These are phyloP conservation scores for Yponomeuta evonymella DNA, from an alignment of 2,888 invertebrate species.

Conservation along the genomic window DNA sequence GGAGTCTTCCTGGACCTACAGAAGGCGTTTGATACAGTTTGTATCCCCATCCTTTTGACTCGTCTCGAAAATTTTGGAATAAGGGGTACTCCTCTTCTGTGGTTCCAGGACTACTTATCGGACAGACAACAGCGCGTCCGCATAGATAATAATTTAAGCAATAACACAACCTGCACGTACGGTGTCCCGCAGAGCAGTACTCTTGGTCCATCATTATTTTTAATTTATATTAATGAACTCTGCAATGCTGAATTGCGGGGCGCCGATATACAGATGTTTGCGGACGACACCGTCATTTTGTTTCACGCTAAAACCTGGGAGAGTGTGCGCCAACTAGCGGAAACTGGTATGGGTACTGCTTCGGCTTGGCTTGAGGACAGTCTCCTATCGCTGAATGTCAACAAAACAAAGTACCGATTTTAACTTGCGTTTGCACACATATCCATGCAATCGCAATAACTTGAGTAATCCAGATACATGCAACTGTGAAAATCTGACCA, in stretches of 20 bases:
- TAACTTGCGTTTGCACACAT: not conserved
- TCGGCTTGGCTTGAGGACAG: constrained; percentile 11
- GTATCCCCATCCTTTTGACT: constrained; percentile 1
- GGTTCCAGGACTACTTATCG: constrained; percentile 1
- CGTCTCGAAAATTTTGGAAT: constrained; percentile 3
- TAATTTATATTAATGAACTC: constrained; percentile 18
- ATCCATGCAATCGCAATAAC: not conserved
- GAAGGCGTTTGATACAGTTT: constrained; percentile 13
- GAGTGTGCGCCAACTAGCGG: not conserved
- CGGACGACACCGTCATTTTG: constrained; percentile 20
- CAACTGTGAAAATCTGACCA: no score
- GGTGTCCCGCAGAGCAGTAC: constrained; percentile 19
- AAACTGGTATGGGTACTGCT: not conserved
- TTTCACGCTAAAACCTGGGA: constrained; percentile 16
- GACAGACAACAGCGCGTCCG: not conserved
- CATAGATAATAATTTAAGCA: not conserved
- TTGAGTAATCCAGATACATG: not conserved
- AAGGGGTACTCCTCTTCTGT: not conserved
- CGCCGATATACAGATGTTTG: constrained; percentile 11
- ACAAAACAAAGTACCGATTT: constrained; percentile 9
- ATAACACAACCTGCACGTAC: not conserved
- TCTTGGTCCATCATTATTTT: constrained; percentile 21
- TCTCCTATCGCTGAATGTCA: constrained; percentile 9
- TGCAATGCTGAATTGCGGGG: not conserved
- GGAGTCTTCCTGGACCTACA: constrained; percentile 2